Evolutionary conservation across 2,113 vertebrate genomes (phyloP).

Genomic region (Scolopax mira): DNA sequence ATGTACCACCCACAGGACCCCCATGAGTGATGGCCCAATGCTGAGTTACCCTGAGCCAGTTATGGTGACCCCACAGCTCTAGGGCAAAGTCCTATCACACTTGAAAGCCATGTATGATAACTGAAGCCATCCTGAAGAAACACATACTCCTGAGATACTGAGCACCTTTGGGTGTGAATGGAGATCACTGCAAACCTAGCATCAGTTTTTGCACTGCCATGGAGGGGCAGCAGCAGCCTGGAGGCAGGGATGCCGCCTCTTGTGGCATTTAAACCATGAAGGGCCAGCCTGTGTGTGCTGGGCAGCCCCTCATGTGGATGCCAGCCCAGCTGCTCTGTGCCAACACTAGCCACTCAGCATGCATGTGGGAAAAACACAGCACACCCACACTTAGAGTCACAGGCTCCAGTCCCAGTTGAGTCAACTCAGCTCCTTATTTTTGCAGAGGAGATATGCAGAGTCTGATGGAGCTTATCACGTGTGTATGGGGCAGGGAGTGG

Average conservation of each 20-base stretch:
- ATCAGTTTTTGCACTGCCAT: not conserved
- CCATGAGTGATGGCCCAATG: not conserved
- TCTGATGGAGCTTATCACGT: not conserved
- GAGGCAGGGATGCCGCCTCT: not conserved
- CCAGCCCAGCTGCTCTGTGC: not conserved
- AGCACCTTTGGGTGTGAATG: not conserved
- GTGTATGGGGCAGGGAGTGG: not conserved
- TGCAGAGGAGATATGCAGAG: not conserved
- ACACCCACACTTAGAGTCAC: not conserved
- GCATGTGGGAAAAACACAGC: slow-evolving; percentile 1
- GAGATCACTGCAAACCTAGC: not conserved
- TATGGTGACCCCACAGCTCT: not conserved
- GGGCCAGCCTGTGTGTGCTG: not conserved
- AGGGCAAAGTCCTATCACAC: not conserved
- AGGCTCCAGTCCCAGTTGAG: not conserved
- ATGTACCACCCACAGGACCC: not conserved
- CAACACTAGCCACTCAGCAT: rapidly evolving
- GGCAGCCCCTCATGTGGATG: not conserved
- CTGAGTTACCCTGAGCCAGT: not conserved
- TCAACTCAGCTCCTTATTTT: not conserved
- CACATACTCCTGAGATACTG: not conserved
- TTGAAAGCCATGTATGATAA: not conserved
- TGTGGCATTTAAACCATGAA: not conserved
- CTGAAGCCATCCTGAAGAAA: not conserved
- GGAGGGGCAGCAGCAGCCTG: not conserved